Conservation (phyloP, 2,113 vertebrate genomes). For the Pseudopipra pipra region DNA sequence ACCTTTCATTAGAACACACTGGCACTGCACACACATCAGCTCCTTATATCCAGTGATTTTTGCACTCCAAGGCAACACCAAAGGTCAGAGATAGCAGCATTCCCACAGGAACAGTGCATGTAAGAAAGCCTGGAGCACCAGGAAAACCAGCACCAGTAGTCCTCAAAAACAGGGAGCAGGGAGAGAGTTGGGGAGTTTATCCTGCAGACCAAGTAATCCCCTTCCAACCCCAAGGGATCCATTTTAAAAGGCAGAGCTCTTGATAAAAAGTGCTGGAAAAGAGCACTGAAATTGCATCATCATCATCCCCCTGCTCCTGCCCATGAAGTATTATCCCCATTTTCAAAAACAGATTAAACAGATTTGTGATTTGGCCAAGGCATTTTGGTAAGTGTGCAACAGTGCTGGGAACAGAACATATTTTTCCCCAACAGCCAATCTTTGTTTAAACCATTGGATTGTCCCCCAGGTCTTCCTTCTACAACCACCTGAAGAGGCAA, state of each 20-base stretch:
- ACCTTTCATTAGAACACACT: background rate
- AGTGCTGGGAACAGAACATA: conserved; percentile 28
- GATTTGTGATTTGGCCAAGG: conserved; percentile 54
- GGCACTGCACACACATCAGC: background rate
- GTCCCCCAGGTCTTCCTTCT: background rate
- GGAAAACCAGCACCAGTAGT: background rate
- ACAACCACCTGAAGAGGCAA: background rate
- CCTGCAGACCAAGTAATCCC: background rate
- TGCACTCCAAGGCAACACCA: background rate
- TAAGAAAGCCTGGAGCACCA: background rate
- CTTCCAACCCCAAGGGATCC: background rate
- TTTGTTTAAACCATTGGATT: conserved; percentile 8
- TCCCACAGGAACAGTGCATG: background rate
- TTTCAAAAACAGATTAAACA: conserved; percentile 58
- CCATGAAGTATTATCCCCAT: conserved; percentile 23
- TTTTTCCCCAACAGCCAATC: conserved; percentile 18
- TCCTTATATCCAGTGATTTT: background rate
- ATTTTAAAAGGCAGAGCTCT: background rate
- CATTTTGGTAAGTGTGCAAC: background rate
- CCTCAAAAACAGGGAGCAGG: background rate
- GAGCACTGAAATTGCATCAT: conserved; percentile 17
- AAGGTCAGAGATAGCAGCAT: background rate
- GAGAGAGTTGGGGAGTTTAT: background rate
- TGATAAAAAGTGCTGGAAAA: conserved; percentile 1
- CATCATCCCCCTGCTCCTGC: background rate